Percentiles rank a stretch among this genome's conserved stretches.
Conservation (phyloP, 2,888 invertebrate species). For the Itoplectis maculator region DNA sequence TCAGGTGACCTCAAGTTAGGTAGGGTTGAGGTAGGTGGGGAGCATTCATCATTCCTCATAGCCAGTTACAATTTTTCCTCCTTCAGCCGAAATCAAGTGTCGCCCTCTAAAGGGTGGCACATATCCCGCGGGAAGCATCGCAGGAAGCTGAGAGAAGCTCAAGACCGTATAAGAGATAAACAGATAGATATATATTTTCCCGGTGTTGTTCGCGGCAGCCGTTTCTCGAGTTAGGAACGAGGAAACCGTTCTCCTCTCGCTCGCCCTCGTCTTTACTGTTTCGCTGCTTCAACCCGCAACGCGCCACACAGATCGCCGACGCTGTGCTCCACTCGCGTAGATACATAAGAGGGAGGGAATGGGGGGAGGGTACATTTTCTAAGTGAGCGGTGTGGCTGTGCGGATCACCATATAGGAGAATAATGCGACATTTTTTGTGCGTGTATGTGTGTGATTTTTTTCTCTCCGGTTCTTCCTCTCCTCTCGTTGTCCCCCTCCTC, state of each 20-base stretch:
- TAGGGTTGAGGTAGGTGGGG: too few species aligned
- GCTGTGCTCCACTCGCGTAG: neutral
- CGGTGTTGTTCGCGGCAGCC: neutral
- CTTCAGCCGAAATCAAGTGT: neutral
- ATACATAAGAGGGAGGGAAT: conserved; percentile 28
- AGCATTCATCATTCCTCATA: neutral
- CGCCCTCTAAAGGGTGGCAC: neutral
- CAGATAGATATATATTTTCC: conserved; percentile 20
- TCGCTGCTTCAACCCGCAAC: too few species aligned
- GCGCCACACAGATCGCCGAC: neutral
- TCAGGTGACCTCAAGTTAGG: too few species aligned
- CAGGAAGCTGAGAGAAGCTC: neutral
- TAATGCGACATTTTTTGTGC: conserved; percentile 81
- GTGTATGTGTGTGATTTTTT: neutral
- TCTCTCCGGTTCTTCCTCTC: too few species aligned
- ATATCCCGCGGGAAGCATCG: neutral
- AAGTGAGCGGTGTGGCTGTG: conserved; percentile 76
- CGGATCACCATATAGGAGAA: conserved; percentile 83
- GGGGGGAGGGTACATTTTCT: conserved; percentile 78
- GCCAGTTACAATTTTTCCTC: neutral
- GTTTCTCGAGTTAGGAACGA: conserved; percentile 20
- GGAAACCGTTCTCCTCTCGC: conserved; percentile 12
- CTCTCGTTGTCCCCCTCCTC: conserved; percentile 30
- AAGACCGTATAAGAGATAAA: conserved; percentile 29
- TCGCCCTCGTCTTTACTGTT: too few species aligned